Evolutionary conservation across 2,113 vertebrate species (phyloP), one percentile per base, ranked within the genome.

Genomic region (Ia io): DNA sequence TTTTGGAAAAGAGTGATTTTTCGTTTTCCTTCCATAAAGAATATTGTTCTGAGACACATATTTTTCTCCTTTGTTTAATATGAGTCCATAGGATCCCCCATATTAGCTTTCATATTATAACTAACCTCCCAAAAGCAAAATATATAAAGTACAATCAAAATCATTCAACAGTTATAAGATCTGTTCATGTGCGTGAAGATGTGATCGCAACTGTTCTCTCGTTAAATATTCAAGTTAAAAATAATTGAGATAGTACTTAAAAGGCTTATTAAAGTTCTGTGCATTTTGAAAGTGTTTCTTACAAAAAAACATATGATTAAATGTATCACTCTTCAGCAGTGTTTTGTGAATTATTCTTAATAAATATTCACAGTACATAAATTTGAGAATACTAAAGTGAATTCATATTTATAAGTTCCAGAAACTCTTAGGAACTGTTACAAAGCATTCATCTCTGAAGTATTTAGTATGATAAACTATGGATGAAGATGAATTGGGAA

Each of bases 361-460:
- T 92, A 91, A 85, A 93, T 77, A 94, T 78, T 96, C 76, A 93
- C 73, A 93, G 51, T 61, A 92, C 42, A 88, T 87, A 80, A 91
- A 78, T 84, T 84, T 80, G 56, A 80, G 42, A 90, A 93, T 10
- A 67, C 32, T 40, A 70, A 84, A 92, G 10, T 73, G 73, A 95
- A 96, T 37, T 6, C 30, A 56, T 91, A 88, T 78, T 90, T 88
- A 61, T 90, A 92, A 90, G 37, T 79, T 87, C 35, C 65, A 91
- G 86, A 96, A 93, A 70, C 74, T 71, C 63, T 67, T 37, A 88
- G 47, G 7, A 32, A 87, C 91, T 67, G 35, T 71, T 86, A 77
- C 79, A 88, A 87, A 89, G 76, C 32, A 84, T 84, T 93, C 63
- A 77, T 93, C 79, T 94, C 74, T 84, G 49, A 94, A 96, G 40